Evolutionary conservation across 2,797 vertebrate genomes (phyloP), one percentile per base, ranked within the genome.

Genomic region (Dermochelys coriacea): DNA sequence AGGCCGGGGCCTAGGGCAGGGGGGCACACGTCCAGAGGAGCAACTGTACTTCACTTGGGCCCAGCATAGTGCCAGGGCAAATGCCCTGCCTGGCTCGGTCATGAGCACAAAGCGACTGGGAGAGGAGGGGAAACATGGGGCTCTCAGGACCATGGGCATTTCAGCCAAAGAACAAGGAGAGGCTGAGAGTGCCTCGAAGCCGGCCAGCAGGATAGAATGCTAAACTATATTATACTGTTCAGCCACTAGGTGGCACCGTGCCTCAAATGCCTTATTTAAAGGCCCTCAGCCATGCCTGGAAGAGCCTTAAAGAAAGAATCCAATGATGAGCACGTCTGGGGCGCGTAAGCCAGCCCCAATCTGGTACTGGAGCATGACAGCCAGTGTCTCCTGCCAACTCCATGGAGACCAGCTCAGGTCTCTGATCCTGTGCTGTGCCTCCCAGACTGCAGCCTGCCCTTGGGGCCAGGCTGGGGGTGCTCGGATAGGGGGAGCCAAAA

Each of bases 161-260:
- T 37, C 64, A 10, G 34, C 8, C 34, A 68, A 37, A 68, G 64
- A 34, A 11, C n/a, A 37, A n/a, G 18, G 4, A 21, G 64, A n/a
- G 37, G 18, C 61, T 18, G 31, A 64, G 61, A 9, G 61, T 34
- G 15, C 34, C n/a, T 8, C 61, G 34, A 37, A 34, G 7, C 8
- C 2, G 1, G 34, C 34, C 34, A n/a, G 59, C 15, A 1, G 7
- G 59, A 18, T 37, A 8, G 18, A 37, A 11, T 5, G 31, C 59
- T 54, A 25, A 54, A 25, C 54, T 25, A 5, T 54, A 61, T 31
- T 61, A 31, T 31, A 18, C 64, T 41, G n/a, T 12, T 71, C n/a
- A 41, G 64, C 64, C 64, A 23, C 64, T 11, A 21, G n/a, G n/a
- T 16, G 18, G 64, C 64, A n/a, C 18, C 16, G 7, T 18, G n/a